Conservation (phyloP, 1,140 invertebrate species). For the Orius insidiosus region DNA sequence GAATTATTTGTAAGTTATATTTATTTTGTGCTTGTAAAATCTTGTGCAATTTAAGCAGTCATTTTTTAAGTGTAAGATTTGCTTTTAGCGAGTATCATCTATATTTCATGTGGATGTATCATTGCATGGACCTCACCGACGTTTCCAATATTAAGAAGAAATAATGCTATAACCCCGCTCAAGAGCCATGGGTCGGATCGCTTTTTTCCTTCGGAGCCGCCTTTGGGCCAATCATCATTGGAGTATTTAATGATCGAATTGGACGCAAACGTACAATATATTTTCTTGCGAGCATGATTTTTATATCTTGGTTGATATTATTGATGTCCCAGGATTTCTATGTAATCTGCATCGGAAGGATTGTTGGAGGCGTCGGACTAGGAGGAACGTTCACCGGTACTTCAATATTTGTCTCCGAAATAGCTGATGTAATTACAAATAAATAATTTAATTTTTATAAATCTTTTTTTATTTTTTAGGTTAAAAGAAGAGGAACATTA, state of each 20-base stretch:
- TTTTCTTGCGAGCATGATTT: neutral
- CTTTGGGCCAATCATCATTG: neutral
- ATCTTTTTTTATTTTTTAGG: too few species aligned
- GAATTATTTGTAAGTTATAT: too few species aligned
- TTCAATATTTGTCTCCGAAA: neutral
- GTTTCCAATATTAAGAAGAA: neutral
- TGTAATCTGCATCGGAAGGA: neutral
- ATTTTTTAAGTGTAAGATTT: too few species aligned
- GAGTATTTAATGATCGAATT: neutral
- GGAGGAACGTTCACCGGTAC: neutral
- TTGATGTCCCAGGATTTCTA: neutral
- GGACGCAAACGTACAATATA: neutral
- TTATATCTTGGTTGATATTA: neutral
- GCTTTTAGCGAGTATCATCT: neutral
- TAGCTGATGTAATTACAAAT: slow-evolving; percentile 1
- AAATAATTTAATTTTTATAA: too few species aligned
- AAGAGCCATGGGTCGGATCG: neutral
- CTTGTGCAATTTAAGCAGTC: too few species aligned
- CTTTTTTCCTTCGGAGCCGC: neutral
- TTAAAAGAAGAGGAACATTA: slow-evolving; percentile 1
- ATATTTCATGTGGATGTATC: neutral
- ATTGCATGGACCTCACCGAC: neutral
- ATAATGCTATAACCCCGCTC: too few species aligned
- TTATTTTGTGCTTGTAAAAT: too few species aligned
- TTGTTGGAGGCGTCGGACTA: neutral